Conservation (phyloP, 1,140 invertebrate genomes). For the Phthorimaea operculella region DNA sequence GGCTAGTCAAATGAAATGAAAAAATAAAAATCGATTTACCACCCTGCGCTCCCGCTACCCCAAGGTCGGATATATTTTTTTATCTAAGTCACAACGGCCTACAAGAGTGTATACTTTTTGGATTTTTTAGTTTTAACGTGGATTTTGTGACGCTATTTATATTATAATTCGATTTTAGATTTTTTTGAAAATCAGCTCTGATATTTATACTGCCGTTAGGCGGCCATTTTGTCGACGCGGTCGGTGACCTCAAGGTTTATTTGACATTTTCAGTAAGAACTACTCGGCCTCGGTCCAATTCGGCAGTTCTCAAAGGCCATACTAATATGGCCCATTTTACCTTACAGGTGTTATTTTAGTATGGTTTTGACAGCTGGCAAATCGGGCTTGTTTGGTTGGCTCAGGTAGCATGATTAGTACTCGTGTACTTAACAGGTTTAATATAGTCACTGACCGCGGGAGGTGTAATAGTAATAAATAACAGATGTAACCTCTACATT, state of each 20-base stretch:
- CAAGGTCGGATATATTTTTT: constrained; percentile 16
- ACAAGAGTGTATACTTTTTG: constrained; percentile 45
- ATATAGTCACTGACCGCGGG: too few relatives aligned
- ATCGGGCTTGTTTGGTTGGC: too few relatives aligned
- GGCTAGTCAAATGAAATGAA: constrained; percentile 52
- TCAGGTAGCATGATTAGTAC: too few relatives aligned
- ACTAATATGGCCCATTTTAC: too few relatives aligned
- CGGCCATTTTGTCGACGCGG: constrained; percentile 31
- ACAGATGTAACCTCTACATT: too few relatives aligned
- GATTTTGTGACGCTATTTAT: constrained; percentile 37
- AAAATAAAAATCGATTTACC: constrained; percentile 12
- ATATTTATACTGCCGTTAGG: constrained; percentile 30
- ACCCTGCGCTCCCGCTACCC: constrained; percentile 15
- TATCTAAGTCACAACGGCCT: constrained; percentile 63
- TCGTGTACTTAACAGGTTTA: too few relatives aligned
- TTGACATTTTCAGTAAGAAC: too few relatives aligned
- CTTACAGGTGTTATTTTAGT: too few relatives aligned
- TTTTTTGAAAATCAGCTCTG: constrained; percentile 34
- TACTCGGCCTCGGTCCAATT: too few relatives aligned
- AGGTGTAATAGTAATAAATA: too few relatives aligned
- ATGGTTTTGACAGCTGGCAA: too few relatives aligned
- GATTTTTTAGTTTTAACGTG: constrained; percentile 27
- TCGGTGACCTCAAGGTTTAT: constrained; percentile 13
- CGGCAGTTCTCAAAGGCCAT: too few relatives aligned
- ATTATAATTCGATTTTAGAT: constrained; percentile 50